Evolutionary conservation across 2,797 vertebrate species (phyloP).

Genomic region (Notamacropus eugenii): DNA sequence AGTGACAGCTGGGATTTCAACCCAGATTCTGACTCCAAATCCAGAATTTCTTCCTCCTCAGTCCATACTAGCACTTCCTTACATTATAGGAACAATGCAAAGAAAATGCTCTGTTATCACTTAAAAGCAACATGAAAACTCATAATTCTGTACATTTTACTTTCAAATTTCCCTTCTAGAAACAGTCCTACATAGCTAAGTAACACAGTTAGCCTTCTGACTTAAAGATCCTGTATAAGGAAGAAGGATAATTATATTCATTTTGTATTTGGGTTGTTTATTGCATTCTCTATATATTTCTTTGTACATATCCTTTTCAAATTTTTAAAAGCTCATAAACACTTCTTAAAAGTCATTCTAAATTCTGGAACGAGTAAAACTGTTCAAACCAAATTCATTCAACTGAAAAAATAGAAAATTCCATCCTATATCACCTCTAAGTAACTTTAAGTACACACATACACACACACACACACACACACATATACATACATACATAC

Average conservation of each 20-base stretch:
- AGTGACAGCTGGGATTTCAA: neutral
- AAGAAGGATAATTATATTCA: neutral
- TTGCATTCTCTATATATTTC: neutral
- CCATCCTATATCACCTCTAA: neutral
- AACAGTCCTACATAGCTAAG: neutral
- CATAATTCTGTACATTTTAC: neutral
- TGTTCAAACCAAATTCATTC: conserved; percentile 27
- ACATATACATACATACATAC: too few species aligned
- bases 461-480: too few species aligned
- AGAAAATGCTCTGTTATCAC: neutral
- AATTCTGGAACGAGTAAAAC: conserved; percentile 48
- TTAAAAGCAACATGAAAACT: neutral
- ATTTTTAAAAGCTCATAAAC: conserved; percentile 33
- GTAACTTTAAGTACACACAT: conserved; percentile 29
- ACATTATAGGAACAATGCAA: neutral
- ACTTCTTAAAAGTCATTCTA: conserved; percentile 49
- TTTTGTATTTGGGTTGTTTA: conserved; percentile 10
- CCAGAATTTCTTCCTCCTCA: neutral
- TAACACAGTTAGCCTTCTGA: conserved; percentile 24
- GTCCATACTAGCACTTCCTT: neutral
- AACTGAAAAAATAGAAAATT: conserved; percentile 38
- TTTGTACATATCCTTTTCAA: conserved; percentile 45
- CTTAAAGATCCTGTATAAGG: neutral
- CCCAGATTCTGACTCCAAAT: neutral
- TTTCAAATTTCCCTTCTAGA: neutral